Evolutionary conservation across 1,140 invertebrate genomes (phyloP), one percentile per base, ranked within the genome.

Genomic region (Tetramorium parvispinum): DNA sequence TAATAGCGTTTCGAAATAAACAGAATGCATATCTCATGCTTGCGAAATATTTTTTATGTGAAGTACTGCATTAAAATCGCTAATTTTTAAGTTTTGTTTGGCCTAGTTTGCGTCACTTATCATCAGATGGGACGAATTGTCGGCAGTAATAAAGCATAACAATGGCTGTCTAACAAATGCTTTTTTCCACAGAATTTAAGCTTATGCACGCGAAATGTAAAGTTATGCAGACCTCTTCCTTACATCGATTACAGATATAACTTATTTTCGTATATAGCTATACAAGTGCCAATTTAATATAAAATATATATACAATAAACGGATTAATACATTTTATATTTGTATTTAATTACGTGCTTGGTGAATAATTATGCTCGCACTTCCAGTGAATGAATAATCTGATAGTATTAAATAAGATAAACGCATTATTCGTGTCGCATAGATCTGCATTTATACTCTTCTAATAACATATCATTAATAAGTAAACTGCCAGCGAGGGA

Each of bases 21-120:
- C 1, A 27, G 18, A n/a, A 73, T 49, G 53, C 68, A 83, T 83
- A 83, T 83, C 53, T 61, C 40, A 70, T 49, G 65, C 78, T 70
- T 73, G 24, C 18, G 32, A 76, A 81, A 76, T n/a, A 53, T 87
- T 82, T 78, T 71, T 59, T 57, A 63, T 46, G 75, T 63, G 61
- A 89, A 89, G 88, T 89, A 79, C 87, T 89, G 88, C 88, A 89
- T 89, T 89, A 89, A 89, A 89, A 89, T 86, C 87, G 79, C 87
- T 86, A 49, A 81, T 51, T 76, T 27, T 59, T 71, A 1, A 37
- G 8, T 46, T 13, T 8, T 8, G 11, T 55, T 55, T 27, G 79
- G 79, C 68, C 68, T 83, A 83, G 16, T 40, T 83, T 59, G n/a
- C 24, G 55, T 83, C 53, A 83, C 53, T 83, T 73, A n/a, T 46